phyloP scores from a whole-genome alignment of 1,140 invertebrate genomes.

The Calephelis nemesis region DNA sequence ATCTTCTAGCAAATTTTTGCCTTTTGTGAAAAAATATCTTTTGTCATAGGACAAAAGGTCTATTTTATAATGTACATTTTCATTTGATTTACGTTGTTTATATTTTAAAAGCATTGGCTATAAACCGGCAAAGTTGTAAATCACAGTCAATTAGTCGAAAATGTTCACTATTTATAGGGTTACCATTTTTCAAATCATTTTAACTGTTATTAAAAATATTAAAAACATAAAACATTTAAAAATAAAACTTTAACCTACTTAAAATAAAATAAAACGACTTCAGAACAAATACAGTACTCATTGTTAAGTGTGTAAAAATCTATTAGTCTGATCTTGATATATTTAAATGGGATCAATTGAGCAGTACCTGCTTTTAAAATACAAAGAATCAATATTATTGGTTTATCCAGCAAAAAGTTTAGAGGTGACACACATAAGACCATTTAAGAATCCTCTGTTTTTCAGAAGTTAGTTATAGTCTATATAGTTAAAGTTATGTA shows the following conservation, averaged over 20 bases:
- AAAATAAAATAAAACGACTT: too few relatives aligned
- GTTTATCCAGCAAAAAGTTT: too few relatives aligned
- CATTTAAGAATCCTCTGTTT: too few relatives aligned
- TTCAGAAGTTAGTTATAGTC: too few relatives aligned
- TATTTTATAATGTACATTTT: conserved; percentile 23
- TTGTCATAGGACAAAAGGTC: conserved; percentile 21
- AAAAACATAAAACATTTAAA: background rate
- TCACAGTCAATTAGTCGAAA: conserved; percentile 59
- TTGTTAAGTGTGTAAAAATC: too few relatives aligned
- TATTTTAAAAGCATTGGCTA: conserved; percentile 32
- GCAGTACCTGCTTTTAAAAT: too few relatives aligned
- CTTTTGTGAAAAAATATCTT: conserved; percentile 25
- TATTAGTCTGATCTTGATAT: too few relatives aligned
- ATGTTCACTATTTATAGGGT: conserved; percentile 32
- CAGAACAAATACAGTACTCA: too few relatives aligned
- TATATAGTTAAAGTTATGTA: too few relatives aligned
- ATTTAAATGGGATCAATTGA: too few relatives aligned
- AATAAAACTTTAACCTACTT: background rate
- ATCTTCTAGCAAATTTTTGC: conserved; percentile 15
- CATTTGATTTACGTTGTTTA: conserved; percentile 32
- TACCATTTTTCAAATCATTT: background rate
- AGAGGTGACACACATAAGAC: too few relatives aligned
- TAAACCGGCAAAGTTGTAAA: conserved; percentile 59
- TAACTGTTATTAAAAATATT: background rate
- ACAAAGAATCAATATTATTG: too few relatives aligned